A percentile compares a stretch with the other conserved stretches of the same genome.
Conservation (phyloP, 2,888 invertebrate genomes). For the Apodemia duryi region DNA sequence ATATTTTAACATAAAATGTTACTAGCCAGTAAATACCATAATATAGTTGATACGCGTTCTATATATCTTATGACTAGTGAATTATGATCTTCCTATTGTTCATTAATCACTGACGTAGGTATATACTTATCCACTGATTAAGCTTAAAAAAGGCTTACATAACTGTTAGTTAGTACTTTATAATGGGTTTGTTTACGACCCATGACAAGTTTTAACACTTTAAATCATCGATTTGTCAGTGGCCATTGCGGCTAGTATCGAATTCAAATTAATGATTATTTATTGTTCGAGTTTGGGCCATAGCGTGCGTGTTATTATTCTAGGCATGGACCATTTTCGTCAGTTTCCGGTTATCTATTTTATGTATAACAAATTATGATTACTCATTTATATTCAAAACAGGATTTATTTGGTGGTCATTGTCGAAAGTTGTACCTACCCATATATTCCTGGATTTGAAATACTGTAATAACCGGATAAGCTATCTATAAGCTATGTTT, state of each 20-base stretch:
- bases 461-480: constrained; percentile 5
- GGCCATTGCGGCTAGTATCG: constrained; percentile 57
- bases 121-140: not conserved
- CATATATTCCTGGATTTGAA: not conserved
- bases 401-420: constrained; percentile 40
- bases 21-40: no score
- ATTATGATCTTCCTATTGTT: not conserved
- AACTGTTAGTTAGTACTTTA: not conserved
- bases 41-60: no score
- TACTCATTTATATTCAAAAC: constrained; percentile 50
- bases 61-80: no score
- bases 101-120: constrained; percentile 19
- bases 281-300: constrained; percentile 56
- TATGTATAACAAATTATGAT: constrained; percentile 29
- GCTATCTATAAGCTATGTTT: not conserved
- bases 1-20: no score
- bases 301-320: constrained; percentile 44
- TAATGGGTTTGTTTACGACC: constrained; percentile 17
- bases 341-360: constrained; percentile 57
- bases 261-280: constrained; percentile 69
- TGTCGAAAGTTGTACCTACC: constrained; percentile 9
- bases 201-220: constrained; percentile 40
- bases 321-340: constrained; percentile 53
- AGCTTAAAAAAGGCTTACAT: not conserved
- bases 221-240: constrained; percentile 56